Evolutionary conservation across 2,888 invertebrate genomes (phyloP), one percentile per base, ranked within the genome.

Genomic region (Dryobota labecula): DNA sequence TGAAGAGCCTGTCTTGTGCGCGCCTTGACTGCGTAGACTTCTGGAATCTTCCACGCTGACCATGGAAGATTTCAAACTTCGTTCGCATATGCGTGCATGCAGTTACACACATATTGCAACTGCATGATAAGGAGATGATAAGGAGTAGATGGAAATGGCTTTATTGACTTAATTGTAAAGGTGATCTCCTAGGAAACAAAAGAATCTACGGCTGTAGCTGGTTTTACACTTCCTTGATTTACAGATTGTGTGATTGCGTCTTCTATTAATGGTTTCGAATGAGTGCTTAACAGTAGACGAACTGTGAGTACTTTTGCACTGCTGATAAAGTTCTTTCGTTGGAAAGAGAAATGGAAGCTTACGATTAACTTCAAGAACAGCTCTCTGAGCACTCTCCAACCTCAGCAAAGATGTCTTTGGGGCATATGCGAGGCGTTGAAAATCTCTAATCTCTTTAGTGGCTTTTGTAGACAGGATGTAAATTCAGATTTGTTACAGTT

Each of bases 231-330:
- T 11, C 47, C n/a, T n/a, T n/a, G 47, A n/a, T 47, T 47, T n/a
- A 47, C n/a, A 47, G 47, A 47, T n/a, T 11, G n/a, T 49, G 5
- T 49, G 24, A 24, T 15, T 24, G 24, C 24, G 7, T 49, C 13
- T 24, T 13, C 24, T 24, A 6, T 5, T 49, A 49, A 49, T 13
- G 3, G 13, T 49, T 49, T 49, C n/a, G n/a, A 45, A 24, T 49
- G 24, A 49, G 24, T 24, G 13, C 13, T 7, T 49, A 49, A 24
- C 24, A 49, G 5, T 24, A 24, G 49, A 13, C 49, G 49, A 49
- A 49, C 49, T 49, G 49, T 49, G 24, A 49, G 49, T 49, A 49
- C 49, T 49, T 49, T n/a, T 47, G n/a, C 47, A 47, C n/a, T 47
- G 51, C 51, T 51, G 7, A 15, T 51, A 51, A 24, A 24, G 51